Evolutionary conservation across 2,113 vertebrate genomes (phyloP).

Genomic region (Protomyctophum bolini): DNA sequence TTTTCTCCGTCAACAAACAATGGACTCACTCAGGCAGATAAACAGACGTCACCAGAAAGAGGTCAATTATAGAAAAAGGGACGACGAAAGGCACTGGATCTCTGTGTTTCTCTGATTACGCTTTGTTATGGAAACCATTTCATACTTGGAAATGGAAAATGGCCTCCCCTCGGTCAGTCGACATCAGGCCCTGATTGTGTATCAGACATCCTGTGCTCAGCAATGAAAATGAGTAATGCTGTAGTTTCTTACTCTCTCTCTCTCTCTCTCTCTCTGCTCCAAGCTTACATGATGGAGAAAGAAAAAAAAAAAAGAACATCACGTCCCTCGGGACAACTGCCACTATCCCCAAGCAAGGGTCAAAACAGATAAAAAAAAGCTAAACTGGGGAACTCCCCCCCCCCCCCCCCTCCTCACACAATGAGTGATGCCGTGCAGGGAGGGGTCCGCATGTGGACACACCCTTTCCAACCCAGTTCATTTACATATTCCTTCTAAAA

Average conservation of each 20-base stretch:
- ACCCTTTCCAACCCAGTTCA: constrained; percentile 13
- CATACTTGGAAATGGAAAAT: not conserved
- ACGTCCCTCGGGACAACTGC: not conserved
- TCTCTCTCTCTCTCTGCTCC: not conserved
- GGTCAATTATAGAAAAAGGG: constrained; percentile 47
- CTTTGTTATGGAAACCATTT: constrained; percentile 47
- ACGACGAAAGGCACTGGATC: constrained; percentile 5
- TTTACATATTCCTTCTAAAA: constrained; percentile 52
- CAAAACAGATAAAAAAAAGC: not conserved
- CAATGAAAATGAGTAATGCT: constrained; percentile 17
- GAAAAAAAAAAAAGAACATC: not conserved
- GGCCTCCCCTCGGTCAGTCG: constrained; percentile 12
- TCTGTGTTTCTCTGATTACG: constrained; percentile 34
- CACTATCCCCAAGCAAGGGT: not conserved
- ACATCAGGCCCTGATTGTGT: constrained; percentile 14
- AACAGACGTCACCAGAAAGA: constrained; percentile 55
- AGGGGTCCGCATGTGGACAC: constrained; percentile 30
- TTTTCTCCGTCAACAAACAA: constrained; percentile 57
- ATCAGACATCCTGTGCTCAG: not conserved
- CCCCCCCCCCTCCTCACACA: no score
- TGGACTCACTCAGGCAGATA: constrained; percentile 58
- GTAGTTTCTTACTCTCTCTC: not conserved
- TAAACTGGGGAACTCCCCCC: not conserved
- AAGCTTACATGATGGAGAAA: not conserved
- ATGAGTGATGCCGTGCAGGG: constrained; percentile 25